These are phyloP conservation scores for Labeo calbasu DNA, from an alignment of 2,797 vertebrate genomes.

Conservation along the genomic window DNA sequence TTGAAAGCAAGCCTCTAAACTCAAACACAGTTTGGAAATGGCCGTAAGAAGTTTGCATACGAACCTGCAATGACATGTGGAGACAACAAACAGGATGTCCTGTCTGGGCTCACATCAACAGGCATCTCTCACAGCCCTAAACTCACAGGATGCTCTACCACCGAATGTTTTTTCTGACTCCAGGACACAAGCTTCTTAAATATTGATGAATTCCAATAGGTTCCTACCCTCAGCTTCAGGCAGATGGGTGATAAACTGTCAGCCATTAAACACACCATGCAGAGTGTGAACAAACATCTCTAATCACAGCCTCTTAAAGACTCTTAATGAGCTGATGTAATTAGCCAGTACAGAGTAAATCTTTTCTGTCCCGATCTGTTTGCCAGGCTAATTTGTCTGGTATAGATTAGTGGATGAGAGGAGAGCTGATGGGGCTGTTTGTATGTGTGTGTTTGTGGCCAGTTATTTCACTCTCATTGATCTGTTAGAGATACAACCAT, in stretches of 20 bases:
- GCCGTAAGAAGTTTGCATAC: neutral
- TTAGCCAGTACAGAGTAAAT: conserved; percentile 74
- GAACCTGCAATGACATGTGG: neutral
- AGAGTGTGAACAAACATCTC: conserved; percentile 83
- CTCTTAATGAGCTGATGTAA: conserved; percentile 72
- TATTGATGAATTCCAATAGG: conserved; percentile 90
- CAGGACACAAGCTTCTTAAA: conserved; percentile 83
- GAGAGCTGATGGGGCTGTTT: conserved; percentile 46
- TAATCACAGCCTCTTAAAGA: conserved; percentile 78
- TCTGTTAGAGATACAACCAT: conserved; percentile 23
- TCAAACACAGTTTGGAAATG: neutral
- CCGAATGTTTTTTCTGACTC: conserved; percentile 58
- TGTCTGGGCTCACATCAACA: neutral
- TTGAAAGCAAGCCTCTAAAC: conserved; percentile 2
- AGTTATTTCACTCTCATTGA: conserved; percentile 57
- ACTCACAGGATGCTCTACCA: neutral
- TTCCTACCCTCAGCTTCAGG: conserved; percentile 63
- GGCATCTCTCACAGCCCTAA: conserved; percentile 2
- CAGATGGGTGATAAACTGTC: conserved; percentile 60
- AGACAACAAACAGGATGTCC: neutral
- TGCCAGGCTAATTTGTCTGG: conserved; percentile 75
- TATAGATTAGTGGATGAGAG: conserved; percentile 72
- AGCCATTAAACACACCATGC: conserved; percentile 66
- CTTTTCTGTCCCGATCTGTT: conserved; percentile 73
- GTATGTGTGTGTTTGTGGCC: conserved; percentile 45